Evolutionary conservation across 2,888 invertebrate species (phyloP).

Genomic region (Rhorus exstirpatorius): DNA sequence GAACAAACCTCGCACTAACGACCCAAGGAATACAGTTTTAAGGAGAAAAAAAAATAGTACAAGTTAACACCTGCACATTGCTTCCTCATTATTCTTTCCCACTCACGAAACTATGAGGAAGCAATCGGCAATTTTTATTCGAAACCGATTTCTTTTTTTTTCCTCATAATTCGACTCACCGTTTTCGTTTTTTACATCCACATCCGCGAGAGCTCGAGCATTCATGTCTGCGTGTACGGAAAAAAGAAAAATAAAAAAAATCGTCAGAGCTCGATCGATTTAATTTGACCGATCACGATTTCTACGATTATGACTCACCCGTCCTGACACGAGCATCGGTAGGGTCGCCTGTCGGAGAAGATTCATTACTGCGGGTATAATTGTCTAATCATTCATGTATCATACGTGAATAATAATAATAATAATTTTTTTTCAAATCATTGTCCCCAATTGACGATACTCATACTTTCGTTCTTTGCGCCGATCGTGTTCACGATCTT

Average conservation of each 20-base stretch:
- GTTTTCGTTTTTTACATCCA: conserved; percentile 57
- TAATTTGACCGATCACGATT: conserved; percentile 9
- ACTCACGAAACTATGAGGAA: no score
- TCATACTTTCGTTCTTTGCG: conserved; percentile 68
- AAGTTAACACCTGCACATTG: no score
- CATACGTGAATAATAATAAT: conserved; percentile 4
- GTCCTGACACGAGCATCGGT: conserved; percentile 74
- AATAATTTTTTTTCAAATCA: conserved; percentile 27
- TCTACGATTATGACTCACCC: conserved; percentile 73
- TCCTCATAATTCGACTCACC: conserved; percentile 55
- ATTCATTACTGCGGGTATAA: conserved; percentile 76
- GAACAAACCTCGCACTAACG: no score
- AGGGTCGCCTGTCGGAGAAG: conserved; percentile 74
- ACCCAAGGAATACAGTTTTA: no score
- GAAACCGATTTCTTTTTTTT: no score
- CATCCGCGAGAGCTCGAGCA: conserved; percentile 66
- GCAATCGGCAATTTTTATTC: neutral
- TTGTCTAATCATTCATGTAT: conserved; percentile 58
- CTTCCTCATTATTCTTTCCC: no score
- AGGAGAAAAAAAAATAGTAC: no score
- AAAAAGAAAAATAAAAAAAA: neutral
- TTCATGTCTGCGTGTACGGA: conserved; percentile 48
- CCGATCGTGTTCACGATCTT: conserved; percentile 61
- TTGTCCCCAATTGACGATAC: conserved; percentile 42
- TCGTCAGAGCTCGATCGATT: neutral